Conservation (phyloP, 1,140 invertebrate genomes). For the Bombus cullumanus region DNA sequence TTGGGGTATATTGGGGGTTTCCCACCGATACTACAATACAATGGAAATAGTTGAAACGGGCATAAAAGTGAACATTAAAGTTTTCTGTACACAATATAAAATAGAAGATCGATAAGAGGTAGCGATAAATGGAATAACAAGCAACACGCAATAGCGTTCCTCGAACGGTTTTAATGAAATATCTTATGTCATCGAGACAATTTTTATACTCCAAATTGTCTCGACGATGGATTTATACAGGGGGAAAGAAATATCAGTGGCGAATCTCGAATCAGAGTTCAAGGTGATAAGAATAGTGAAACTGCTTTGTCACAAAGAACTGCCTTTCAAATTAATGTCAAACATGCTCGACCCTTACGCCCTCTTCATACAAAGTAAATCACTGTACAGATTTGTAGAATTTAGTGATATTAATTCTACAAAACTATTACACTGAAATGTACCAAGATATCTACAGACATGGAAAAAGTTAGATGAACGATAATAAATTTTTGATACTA, state of each 20-base stretch:
- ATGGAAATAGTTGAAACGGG: background rate
- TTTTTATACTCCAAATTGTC: background rate
- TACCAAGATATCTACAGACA: too few species aligned
- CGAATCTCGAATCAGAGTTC: constrained; percentile 20
- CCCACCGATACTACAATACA: too few species aligned
- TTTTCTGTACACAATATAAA: constrained; percentile 1
- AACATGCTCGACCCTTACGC: constrained; percentile 4
- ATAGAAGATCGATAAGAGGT: background rate
- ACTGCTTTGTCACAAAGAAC: background rate
- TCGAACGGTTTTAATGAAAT: background rate
- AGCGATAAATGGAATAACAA: constrained; percentile 3
- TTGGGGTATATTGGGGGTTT: too few species aligned
- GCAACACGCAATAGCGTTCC: background rate
- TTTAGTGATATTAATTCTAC: background rate
- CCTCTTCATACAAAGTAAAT: background rate
- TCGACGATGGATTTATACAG: background rate
- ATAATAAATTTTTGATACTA: background rate
- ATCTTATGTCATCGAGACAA: background rate
- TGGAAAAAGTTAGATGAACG: too few species aligned
- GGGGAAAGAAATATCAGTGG: background rate
- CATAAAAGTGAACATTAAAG: background rate
- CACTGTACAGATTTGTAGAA: background rate
- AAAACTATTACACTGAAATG: background rate
- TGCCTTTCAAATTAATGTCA: constrained; percentile 43
- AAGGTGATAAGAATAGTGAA: background rate